A percentile compares a stretch with the other conserved stretches of the same genome.
Evolutionary conservation across 2,888 invertebrate genomes (phyloP).

Genomic region (Troglohyphantes excavatus): DNA sequence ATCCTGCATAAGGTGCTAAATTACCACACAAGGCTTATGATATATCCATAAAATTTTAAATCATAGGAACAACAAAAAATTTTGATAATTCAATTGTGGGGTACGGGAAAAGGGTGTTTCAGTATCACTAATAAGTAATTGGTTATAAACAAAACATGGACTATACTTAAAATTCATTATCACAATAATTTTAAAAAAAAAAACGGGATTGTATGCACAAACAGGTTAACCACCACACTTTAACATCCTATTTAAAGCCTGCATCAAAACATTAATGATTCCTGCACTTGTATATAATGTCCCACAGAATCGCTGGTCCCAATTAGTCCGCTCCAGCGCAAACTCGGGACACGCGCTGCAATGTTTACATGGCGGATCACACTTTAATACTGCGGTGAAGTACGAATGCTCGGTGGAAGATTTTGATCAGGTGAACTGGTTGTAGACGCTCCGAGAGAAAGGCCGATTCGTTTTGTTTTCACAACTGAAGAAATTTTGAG

Average conservation of each 20-base stretch:
- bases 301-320: conserved; percentile 65
- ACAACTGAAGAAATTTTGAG: conserved; percentile 32
- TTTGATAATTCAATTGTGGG: neutral
- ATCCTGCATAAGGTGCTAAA: too few relatives aligned
- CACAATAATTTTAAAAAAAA: conserved; percentile 31
- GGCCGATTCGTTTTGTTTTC: conserved; percentile 45
- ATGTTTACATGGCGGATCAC: conserved; percentile 3
- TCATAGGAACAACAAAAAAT: conserved; percentile 48
- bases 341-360: neutral
- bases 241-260: conserved; percentile 57
- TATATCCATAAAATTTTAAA: neutral
- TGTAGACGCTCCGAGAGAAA: conserved; percentile 67
- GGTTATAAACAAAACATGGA: conserved; percentile 20
- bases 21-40: too few relatives aligned
- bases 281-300: conserved; percentile 1
- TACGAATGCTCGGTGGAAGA: conserved; percentile 59
- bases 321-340: neutral
- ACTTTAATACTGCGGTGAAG: conserved; percentile 39
- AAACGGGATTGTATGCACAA: conserved; percentile 39
- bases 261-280: conserved; percentile 39
- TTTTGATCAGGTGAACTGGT: conserved; percentile 46
- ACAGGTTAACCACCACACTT: conserved; percentile 24
- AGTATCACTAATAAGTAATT: conserved; percentile 1
- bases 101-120: neutral
- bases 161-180: conserved; percentile 43